phyloP scores from a whole-genome alignment of 1,140 invertebrate genomes.

The Bombus confusus region DNA sequence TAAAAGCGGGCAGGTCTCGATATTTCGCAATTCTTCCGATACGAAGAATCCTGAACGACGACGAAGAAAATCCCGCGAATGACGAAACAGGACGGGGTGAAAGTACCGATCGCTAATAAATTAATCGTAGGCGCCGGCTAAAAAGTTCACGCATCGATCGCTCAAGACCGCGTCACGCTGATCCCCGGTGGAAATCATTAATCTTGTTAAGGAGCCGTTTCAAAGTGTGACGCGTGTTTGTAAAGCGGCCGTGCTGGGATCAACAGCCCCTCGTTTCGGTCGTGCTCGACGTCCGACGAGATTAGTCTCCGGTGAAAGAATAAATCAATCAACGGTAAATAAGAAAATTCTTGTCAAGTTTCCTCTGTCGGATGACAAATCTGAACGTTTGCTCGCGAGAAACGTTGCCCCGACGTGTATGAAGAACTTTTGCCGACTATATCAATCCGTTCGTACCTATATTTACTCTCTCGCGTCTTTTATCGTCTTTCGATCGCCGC shows the following conservation, averaged over 20 bases:
- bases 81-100: neutral
- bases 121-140: conserved; percentile 1
- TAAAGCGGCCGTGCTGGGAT: conserved; percentile 4
- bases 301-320: neutral
- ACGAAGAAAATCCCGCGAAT: neutral
- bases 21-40: too few relatives aligned
- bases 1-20: too few relatives aligned
- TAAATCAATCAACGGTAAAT: neutral
- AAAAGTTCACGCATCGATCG: conserved; percentile 13
- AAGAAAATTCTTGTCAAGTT: neutral
- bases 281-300: neutral
- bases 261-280: conserved; percentile 19
- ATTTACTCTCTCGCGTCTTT: too few relatives aligned
- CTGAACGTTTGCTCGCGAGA: neutral
- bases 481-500: too few relatives aligned
- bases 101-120: neutral
- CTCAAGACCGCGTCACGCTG: neutral
- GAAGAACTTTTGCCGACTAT: neutral
- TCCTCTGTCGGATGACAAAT: neutral
- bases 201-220: conserved; percentile 31
- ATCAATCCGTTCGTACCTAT: neutral
- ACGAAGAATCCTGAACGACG: too few relatives aligned
- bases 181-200: conserved; percentile 14
- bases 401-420: neutral
- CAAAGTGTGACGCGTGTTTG: conserved; percentile 27